These are phyloP conservation scores for Tonatia bakeri DNA, from an alignment of 2,113 vertebrate genomes.

Conservation along the genomic window DNA sequence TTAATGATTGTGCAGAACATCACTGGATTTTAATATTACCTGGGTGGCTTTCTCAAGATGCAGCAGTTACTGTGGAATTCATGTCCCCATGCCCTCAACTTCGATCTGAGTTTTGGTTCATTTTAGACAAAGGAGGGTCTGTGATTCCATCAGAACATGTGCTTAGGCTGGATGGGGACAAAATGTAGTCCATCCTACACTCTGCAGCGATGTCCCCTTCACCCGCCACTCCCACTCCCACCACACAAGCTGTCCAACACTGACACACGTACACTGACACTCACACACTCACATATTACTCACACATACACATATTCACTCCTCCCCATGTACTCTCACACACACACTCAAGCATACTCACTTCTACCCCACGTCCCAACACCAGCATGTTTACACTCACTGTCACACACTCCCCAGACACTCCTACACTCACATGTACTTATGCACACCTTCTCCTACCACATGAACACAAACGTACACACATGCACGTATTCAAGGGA, in stretches of 20 bases:
- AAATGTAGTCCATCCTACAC: fast-evolving
- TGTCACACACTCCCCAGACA: background rate
- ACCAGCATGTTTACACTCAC: fast-evolving
- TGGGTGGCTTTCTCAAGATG: fast-evolving
- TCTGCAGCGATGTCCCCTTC: no score
- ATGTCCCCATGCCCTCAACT: fast-evolving
- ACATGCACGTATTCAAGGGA: fast-evolving
- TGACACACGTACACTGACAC: background rate
- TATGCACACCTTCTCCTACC: background rate
- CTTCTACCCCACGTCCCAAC: background rate
- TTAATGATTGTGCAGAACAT: fast-evolving
- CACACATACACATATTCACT: no score
- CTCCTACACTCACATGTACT: background rate
- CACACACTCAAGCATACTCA: no score
- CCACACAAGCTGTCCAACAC: no score
- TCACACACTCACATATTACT: background rate
- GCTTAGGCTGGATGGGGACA: no score
- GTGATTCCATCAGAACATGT: background rate
- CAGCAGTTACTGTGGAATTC: fast-evolving
- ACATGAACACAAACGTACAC: no score
- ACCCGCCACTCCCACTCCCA: background rate
- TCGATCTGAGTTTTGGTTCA: background rate
- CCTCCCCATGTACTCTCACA: background rate
- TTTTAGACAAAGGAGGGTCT: background rate
- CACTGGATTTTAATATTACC: fast-evolving